These are phyloP conservation scores for Neosalanx taihuensis DNA, from an alignment of 2,797 vertebrate species.

Conservation along the genomic window DNA sequence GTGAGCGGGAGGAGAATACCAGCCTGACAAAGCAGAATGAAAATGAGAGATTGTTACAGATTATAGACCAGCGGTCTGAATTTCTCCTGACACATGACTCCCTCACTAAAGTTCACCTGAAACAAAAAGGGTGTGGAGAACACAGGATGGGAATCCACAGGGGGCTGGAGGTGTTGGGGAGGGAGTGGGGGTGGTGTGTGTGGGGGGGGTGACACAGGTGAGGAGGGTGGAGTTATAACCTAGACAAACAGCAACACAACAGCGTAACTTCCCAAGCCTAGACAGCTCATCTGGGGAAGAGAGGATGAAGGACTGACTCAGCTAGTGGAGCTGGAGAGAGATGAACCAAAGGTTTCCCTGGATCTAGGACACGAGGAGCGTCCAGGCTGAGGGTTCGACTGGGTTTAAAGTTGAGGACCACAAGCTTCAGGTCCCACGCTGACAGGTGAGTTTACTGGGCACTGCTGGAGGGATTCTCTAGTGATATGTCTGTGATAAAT, in stretches of 20 bases:
- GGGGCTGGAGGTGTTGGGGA: constrained; percentile 3
- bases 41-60: background rate
- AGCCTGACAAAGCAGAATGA: constrained; percentile 14
- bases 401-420: background rate
- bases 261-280: constrained; percentile 48
- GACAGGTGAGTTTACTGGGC: constrained; percentile 40
- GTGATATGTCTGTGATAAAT: background rate
- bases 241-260: constrained; percentile 54
- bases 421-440: constrained; percentile 15
- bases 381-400: constrained; percentile 30
- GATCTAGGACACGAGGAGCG: constrained; percentile 11
- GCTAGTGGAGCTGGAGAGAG: constrained; percentile 13
- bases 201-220: constrained; percentile 26
- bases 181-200: constrained; percentile 19
- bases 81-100: background rate
- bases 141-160: background rate
- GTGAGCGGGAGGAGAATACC: constrained; percentile 1
- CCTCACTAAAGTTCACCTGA: background rate
- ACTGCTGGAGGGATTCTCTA: background rate
- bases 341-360: constrained; percentile 26
- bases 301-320: constrained; percentile 42
- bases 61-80: background rate
- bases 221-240: constrained; percentile 65
- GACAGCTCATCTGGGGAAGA: constrained; percentile 30
- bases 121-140: background rate